A percentile compares a stretch with the other conserved stretches of the same genome.
Conservation (phyloP, 1,140 invertebrate genomes). For the Archegozetes longisetosus region DNA sequence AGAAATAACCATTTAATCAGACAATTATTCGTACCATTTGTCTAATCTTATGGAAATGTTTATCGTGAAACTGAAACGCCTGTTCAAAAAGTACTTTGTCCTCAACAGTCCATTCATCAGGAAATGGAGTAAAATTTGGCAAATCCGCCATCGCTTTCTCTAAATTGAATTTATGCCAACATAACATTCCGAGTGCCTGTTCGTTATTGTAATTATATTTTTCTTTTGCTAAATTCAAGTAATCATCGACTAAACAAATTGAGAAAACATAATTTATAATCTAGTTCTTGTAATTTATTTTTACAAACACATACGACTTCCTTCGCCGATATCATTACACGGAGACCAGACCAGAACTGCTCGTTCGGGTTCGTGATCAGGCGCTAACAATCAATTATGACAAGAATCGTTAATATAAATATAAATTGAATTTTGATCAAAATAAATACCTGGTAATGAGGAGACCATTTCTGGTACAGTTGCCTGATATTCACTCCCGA, state of each 20-base stretch:
- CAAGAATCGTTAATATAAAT: too few relatives aligned
- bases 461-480: slow-evolving; percentile 52
- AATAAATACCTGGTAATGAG: neutral
- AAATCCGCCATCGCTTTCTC: slow-evolving; percentile 78
- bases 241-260: slow-evolving; percentile 69
- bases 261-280: slow-evolving; percentile 8
- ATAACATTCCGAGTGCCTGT: slow-evolving; percentile 90
- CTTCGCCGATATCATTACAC: slow-evolving; percentile 63
- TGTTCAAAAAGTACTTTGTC: slow-evolving; percentile 97
- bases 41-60: slow-evolving; percentile 88
- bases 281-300: neutral
- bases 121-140: slow-evolving; percentile 91
- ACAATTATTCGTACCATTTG: slow-evolving; percentile 62
- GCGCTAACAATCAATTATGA: too few relatives aligned
- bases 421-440: slow-evolving; percentile 23
- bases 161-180: slow-evolving; percentile 94
- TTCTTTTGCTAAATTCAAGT: slow-evolving; percentile 84
- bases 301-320: slow-evolving; percentile 68
- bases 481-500: slow-evolving; percentile 87
- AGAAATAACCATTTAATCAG: neutral
- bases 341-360: slow-evolving; percentile 91
- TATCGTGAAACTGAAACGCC: slow-evolving; percentile 94
- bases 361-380: slow-evolving; percentile 47
- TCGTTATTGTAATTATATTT: slow-evolving; percentile 96
- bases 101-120: slow-evolving; percentile 95